Percentiles rank a stretch among this genome's conserved stretches.
Conservation (phyloP, 30 jellyfish, hydroid and myxozoan species). For the Aurelia coerulea region DNA sequence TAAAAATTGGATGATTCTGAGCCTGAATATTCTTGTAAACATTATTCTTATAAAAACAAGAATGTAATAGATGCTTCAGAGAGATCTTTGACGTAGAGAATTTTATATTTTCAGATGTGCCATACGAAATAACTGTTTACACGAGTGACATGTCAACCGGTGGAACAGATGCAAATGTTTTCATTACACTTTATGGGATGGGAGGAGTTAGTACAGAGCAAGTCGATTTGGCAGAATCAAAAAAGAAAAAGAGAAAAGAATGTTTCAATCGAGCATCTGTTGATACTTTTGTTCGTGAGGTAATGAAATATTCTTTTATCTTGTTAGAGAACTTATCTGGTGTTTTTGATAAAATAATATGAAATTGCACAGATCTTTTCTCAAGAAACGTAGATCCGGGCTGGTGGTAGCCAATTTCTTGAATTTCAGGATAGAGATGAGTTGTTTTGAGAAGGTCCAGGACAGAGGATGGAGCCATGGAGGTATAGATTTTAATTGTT, state of each 20-base stretch:
- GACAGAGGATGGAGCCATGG: no score
- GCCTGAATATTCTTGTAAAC: no score
- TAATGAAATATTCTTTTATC: background rate
- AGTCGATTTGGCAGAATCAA: constrained; percentile 85
- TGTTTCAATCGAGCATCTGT: constrained; percentile 91
- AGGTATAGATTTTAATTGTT: no score
- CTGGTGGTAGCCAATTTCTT: no score
- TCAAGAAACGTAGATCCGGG: no score
- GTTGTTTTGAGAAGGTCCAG: no score
- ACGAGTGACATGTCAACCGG: constrained; percentile 91
- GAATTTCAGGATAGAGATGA: no score
- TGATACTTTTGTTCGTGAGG: constrained; percentile 97
- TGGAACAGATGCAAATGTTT: constrained; percentile 98
- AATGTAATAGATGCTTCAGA: no score
- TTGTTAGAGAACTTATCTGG: background rate
- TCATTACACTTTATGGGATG: constrained; percentile 84
- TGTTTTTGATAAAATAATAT: background rate
- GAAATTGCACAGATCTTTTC: no score
- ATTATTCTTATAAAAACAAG: no score
- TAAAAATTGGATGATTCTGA: no score
- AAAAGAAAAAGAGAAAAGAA: constrained; percentile 90
- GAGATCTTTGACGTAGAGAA: no score
- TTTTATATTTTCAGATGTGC: constrained; percentile 72
- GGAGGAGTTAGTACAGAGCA: constrained; percentile 91
- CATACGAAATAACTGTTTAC: constrained; percentile 89